Conservation (phyloP, 2,888 invertebrate genomes). For the Acronicta aceris region DNA sequence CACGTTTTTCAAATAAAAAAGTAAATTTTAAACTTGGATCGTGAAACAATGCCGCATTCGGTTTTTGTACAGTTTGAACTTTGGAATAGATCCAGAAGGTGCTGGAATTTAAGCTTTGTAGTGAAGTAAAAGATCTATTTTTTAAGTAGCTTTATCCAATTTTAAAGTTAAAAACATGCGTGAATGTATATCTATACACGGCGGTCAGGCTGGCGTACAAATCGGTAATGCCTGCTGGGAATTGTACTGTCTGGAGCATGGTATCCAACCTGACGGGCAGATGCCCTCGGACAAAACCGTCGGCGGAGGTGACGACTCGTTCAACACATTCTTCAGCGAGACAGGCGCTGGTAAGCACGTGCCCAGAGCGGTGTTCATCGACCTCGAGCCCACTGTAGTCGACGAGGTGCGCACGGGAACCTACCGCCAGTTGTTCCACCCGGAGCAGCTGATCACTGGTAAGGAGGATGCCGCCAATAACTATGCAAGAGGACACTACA, state of each 20-base stretch:
- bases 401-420: conserved; percentile 97
- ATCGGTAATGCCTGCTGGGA: conserved; percentile 97
- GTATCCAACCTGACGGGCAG: conserved; percentile 95
- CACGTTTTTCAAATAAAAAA: conserved; percentile 33
- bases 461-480: conserved; percentile 99
- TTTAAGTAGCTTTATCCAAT: conserved; percentile 69
- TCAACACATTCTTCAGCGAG: conserved; percentile 98
- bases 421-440: conserved; percentile 98
- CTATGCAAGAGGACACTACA: conserved; percentile 99
- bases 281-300: conserved; percentile 95
- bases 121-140: conserved; percentile 59
- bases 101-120: conserved; percentile 52
- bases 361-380: conserved; percentile 97
- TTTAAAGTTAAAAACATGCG: conserved; percentile 75
- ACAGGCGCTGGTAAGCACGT: conserved; percentile 99
- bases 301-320: conserved; percentile 97
- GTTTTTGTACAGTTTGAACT: conserved; percentile 59
- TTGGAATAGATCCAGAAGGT: conserved; percentile 61
- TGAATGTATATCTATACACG: conserved; percentile 86
- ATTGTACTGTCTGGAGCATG: conserved; percentile 94
- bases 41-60: conserved; percentile 42
- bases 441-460: conserved; percentile 98
- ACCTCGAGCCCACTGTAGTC: conserved; percentile 98
- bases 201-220: conserved; percentile 92
- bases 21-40: conserved; percentile 45